Evolutionary conservation across 2,113 vertebrate species (phyloP).

Genomic region (Microcebus lehilahytsara): DNA sequence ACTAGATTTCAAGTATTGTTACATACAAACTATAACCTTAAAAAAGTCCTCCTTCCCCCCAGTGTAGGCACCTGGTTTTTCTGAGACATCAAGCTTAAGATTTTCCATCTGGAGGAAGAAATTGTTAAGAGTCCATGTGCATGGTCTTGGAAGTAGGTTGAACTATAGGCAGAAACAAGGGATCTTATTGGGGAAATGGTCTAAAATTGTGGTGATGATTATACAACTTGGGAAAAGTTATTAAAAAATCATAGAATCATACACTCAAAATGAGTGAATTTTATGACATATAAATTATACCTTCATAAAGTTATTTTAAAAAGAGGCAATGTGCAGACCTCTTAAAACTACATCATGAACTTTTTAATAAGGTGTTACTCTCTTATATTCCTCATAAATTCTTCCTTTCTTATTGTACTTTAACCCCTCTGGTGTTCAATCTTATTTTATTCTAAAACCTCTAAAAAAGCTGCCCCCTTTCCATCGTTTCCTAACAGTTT

Average conservation of each 20-base stretch:
- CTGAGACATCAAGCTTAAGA: not conserved
- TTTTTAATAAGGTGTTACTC: not conserved
- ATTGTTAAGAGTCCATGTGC: not conserved
- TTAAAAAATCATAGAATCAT: not conserved
- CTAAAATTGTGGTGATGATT: not conserved
- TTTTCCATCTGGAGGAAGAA: slow-evolving; percentile 45
- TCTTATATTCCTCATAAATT: not conserved
- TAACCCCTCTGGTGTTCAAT: slow-evolving; percentile 54
- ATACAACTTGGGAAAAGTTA: not conserved
- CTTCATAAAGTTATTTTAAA: not conserved
- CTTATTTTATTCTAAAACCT: slow-evolving; percentile 6
- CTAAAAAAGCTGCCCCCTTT: not conserved
- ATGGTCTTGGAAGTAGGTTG: not conserved
- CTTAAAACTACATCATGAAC: not conserved
- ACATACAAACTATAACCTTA: not conserved
- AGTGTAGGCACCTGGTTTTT: not conserved
- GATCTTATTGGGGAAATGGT: not conserved
- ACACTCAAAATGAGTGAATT: not conserved
- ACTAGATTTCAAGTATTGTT: slow-evolving; percentile 31
- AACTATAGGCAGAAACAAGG: not conserved
- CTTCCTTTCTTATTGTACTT: slow-evolving; percentile 68
- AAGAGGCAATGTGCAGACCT: not conserved
- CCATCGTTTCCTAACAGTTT: not conserved
- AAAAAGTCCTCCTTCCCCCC: not conserved
- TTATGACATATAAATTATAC: not conserved